These are phyloP conservation scores for Diplodus puntazzo DNA, from an alignment of 2,797 vertebrate species.

Conservation along the genomic window DNA sequence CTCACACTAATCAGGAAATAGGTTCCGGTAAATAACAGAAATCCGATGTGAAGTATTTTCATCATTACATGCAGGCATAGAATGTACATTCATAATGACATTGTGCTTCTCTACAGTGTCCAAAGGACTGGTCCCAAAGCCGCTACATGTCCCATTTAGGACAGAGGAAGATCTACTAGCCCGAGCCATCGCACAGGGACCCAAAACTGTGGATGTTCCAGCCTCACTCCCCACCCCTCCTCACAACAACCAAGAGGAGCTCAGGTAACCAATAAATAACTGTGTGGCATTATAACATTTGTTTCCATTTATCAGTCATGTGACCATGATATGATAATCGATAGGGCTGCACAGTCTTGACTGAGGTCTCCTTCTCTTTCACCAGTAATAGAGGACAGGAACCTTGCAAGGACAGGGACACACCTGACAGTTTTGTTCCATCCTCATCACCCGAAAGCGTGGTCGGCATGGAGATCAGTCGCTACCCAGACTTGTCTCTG, in stretches of 20 bases:
- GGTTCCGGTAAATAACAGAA: not conserved
- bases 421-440: conserved; percentile 98
- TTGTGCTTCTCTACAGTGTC: conserved; percentile 83
- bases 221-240: conserved; percentile 98
- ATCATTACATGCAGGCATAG: not conserved
- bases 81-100: not conserved
- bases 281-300: not conserved
- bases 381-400: conserved; percentile 90
- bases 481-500: conserved; percentile 94
- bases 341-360: conserved; percentile 14
- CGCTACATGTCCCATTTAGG: conserved; percentile 93
- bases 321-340: not conserved
- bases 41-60: not conserved
- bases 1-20: not conserved
- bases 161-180: conserved; percentile 94
- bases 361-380: conserved; percentile 13
- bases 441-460: conserved; percentile 99
- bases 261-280: conserved; percentile 85
- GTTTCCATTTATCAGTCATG: not conserved
- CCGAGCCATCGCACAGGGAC: conserved; percentile 94
- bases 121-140: conserved; percentile 94
- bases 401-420: conserved; percentile 92
- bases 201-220: conserved; percentile 98
- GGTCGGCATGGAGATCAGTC: conserved; percentile 94
- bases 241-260: conserved; percentile 98